Evolutionary conservation across 23 tunicate genomes (phyloP), one percentile per base, ranked within the genome.

Genomic region (Halocynthia aurantium): DNA sequence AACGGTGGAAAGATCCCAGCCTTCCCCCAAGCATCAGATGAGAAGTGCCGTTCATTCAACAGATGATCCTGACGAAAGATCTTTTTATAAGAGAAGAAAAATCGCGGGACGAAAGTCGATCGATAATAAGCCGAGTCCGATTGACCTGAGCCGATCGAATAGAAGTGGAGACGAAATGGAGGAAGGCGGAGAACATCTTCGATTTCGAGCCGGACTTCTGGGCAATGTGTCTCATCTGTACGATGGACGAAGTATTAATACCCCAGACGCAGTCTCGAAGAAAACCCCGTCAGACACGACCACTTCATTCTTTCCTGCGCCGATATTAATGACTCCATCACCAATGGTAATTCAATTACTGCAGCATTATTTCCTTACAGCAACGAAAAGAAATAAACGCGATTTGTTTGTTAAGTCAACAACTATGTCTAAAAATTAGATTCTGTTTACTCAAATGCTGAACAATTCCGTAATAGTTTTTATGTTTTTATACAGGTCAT

Each of bases 221-320:
- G 78, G 78, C 17, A 74, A 74, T 4, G 13, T 54, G n/a, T 57
- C 77, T 40, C 52, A 73, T 7, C 68, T 82, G 21, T 69, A 77
- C 51, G 95, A 88, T 68, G 86, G 86, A 12, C 76, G 78, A 50
- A 67, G 72, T 51, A 78, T 88, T 64, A 88, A 88, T 63, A 88
- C 95, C 18, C 95, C 95, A 0, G 95, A 88, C 66, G 88, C 86
- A 20, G 95, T 88, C 21, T 66, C 81, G 51, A 71, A 84, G 52
- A 88, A 88, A 68, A 83, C 95, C 8, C 95, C 95, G 56, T 83
- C 95, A 17, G 95, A 88, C 65, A 78, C 87, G 10, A 77, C 82
- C 8, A 73, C 71, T 7, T 50, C 88, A 10, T 88, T 88, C 69
- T 88, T 88, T 53, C 82, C 87, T 7, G 85, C 75, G 13, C 71